Base-by-base conservation (phyloP, 2,888 invertebrate species). In the Pristionchus mayeri region DNA sequence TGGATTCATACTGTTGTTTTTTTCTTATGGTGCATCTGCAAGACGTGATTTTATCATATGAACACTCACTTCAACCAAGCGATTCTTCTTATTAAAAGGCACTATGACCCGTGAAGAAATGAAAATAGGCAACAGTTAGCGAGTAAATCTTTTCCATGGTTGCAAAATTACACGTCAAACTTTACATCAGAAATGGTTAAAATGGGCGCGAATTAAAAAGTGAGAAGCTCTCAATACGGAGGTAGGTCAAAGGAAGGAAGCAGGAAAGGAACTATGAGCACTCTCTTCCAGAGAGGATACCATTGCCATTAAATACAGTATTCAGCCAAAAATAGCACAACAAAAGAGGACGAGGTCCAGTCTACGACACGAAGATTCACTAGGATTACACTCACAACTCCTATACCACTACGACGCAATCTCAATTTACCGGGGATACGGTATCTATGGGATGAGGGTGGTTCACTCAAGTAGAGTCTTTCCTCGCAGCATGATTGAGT, bases 401-500 rank as follows among this genome's bases (percentile, higher is more conserved):
- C 37, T 67, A 67, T n/a, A 67, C 4, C 16, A 40, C 67, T 67
- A 67, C 67, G n/a, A n/a, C n/a, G n/a, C 37, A 67, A 67, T 67
- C 18, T 60, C 34, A 37, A 67, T 27, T 34, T 67, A 34, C 40
- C 67, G 67, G 67, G 67, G 67, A 37, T 37, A 67, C 67, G 37
- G 40, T 67, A 67, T 67, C 67, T 67, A 11, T 21, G n/a, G 21
- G 21, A 37, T 34, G 34, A 67, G 21, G 60, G 60, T 7, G 27
- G 27, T 13, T 27, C n/a, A 34, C 21, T 79, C 79, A 79, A 34
- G 81, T 44, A 60, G 71, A 83, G 30, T 83, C 83, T 30, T 71
- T 67, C 50, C 83, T 48, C 3, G 87, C 86, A 3, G 88, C 86
- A 24, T 85, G 83, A 79, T 89, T 89, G 67, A 89, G 85, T 40